Base-by-base conservation (phyloP, 1,140 invertebrate genomes). In the Scaptomyza pallida region DNA sequence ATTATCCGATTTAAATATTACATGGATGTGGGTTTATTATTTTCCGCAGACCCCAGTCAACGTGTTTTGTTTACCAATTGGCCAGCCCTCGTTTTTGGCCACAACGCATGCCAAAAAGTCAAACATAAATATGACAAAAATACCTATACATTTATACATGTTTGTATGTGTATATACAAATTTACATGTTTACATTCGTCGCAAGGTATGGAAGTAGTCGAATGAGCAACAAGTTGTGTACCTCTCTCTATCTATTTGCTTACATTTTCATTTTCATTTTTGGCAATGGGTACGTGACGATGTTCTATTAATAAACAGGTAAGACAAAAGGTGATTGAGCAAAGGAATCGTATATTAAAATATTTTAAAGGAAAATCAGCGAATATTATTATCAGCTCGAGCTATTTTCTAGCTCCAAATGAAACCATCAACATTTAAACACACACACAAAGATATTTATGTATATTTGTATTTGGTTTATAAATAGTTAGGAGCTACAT, bases 141-240 rank as follows among this genome's bases (percentile, higher is more conserved):
- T 13, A 16, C 43, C 15, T n/a, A 40, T 10, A 43, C 9, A 16
- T 33, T 5, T 30, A 1, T 30, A 30, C n/a, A 37, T 40, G n/a
- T 21, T 33, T 33, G 35, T 15, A 51, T 33, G 30, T 16, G 5
- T 12, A 35, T 5, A 35, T 21, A 51, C 2, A 47, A n/a, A 15
- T 35, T 9, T 35, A 35, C 21, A 19, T 35, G 13, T 44, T n/a
- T 40, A 16, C 33, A 16, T 23, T 43, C 16, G 16, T 47, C 23
- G 10, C 43, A 26, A 68, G 52, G 15, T 21, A 41, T 30, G 43
- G 43, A 26, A 13, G 16, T 56, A 37, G 26, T 40, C 43, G 43
- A 57, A 69, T 61, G 60, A 70, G 63, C 80, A 86, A 83, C 80
- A 83, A 80, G 80, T 83, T 72, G 71, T 54, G 57, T 73, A 41